Evolutionary conservation across 2,113 vertebrate species (phyloP).

Genomic region (Dasyurus viverrinus): DNA sequence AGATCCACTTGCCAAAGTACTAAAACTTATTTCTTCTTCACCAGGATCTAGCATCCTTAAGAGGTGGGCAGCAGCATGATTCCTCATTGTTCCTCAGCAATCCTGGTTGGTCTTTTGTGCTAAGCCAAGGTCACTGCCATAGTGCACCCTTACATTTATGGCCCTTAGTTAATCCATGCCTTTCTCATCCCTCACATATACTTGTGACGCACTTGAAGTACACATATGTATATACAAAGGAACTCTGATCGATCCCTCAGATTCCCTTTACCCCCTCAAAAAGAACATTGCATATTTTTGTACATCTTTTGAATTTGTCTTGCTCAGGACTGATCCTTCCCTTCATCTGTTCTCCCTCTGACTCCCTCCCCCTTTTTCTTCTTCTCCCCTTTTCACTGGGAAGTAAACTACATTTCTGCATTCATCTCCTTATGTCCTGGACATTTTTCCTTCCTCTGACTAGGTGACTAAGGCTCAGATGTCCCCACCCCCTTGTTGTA

Average conservation of each 20-base stretch:
- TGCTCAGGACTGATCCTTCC: neutral
- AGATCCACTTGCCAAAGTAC: too few relatives aligned
- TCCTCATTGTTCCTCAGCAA: neutral
- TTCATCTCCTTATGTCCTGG: neutral
- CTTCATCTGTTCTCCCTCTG: too few relatives aligned
- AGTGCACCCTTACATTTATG: neutral
- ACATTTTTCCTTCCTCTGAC: too few relatives aligned
- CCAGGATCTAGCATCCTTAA: too few relatives aligned
- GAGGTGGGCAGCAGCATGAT: neutral
- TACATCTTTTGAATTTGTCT: neutral
- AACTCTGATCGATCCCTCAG: neutral
- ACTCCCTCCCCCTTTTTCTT: too few relatives aligned
- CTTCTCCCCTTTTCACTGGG: too few relatives aligned
- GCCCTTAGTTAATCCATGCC: neutral
- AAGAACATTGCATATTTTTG: neutral
- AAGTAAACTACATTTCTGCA: too few relatives aligned
- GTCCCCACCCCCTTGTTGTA: too few relatives aligned
- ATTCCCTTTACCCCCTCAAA: neutral
- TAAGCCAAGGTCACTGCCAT: neutral
- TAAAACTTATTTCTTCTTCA: too few relatives aligned
- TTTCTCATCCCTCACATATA: neutral
- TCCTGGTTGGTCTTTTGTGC: neutral
- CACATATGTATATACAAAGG: too few relatives aligned
- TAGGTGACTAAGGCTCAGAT: neutral
- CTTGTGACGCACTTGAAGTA: too few relatives aligned